A percentile compares a stretch with the other conserved stretches of the same genome.
Conservation (phyloP, 1,140 invertebrate genomes). For the Metopolophium dirhodum region DNA sequence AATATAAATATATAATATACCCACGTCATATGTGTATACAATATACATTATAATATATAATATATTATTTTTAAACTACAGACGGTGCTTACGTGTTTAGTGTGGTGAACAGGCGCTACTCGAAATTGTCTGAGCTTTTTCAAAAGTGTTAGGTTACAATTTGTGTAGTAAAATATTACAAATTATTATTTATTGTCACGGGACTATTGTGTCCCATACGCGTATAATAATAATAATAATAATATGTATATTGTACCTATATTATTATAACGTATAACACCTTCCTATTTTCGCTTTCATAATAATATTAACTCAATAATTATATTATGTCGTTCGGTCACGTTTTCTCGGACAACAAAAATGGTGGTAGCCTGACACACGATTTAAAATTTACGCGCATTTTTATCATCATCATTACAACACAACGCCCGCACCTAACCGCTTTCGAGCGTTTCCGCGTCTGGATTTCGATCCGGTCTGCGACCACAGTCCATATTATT, state of each 20-base stretch:
- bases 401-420: neutral
- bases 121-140: neutral
- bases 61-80: neutral
- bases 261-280: neutral
- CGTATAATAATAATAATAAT: neutral
- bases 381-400: neutral
- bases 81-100: neutral
- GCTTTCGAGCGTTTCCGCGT: neutral
- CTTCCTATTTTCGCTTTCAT: neutral
- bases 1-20: neutral
- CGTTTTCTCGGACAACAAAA: neutral
- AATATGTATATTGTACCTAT: neutral
- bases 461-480: neutral
- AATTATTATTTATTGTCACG: neutral
- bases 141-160: neutral
- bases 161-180: neutral
- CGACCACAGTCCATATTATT: neutral
- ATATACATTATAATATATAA: too few relatives aligned
- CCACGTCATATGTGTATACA: neutral
- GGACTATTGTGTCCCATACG: neutral
- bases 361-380: neutral
- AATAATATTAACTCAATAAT: neutral
- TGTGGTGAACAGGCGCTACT: neutral
- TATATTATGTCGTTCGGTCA: conserved; percentile 29
- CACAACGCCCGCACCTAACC: neutral